These are phyloP conservation scores for Oncorhynchus keta DNA, from an alignment of 2,113 vertebrate genomes.

Conservation along the genomic window DNA sequence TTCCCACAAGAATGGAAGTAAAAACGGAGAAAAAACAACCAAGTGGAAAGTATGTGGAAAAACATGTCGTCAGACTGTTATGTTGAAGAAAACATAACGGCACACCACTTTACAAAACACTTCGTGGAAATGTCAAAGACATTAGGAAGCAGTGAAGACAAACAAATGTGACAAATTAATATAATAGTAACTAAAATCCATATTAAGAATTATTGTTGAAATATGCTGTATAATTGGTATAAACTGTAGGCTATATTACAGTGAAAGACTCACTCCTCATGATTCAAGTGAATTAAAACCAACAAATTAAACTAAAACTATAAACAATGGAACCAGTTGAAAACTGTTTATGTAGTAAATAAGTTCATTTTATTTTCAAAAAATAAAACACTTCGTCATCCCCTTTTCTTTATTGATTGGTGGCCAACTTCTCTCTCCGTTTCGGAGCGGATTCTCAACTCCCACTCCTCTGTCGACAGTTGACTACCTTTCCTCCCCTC, in stretches of 20 bases:
- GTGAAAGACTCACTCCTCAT: too few relatives aligned
- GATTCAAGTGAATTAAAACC: too few relatives aligned
- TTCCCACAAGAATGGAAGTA: background rate
- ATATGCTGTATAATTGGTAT: too few relatives aligned
- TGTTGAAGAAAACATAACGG: background rate
- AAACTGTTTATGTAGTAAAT: background rate
- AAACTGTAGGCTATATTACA: too few relatives aligned
- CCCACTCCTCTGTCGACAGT: constrained; percentile 61
- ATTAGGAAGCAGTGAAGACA: too few relatives aligned
- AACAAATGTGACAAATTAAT: background rate
- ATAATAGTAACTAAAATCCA: background rate
- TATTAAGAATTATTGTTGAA: too few relatives aligned
- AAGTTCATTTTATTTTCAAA: background rate
- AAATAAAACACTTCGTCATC: background rate
- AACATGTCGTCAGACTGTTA: background rate
- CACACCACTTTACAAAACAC: background rate
- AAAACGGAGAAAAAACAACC: background rate
- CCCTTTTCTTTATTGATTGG: background rate
- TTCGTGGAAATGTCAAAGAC: background rate
- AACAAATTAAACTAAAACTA: too few relatives aligned
- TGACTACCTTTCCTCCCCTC: constrained; percentile 55
- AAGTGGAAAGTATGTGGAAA: background rate
- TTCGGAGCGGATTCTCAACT: constrained; percentile 58
- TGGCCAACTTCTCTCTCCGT: constrained; percentile 25
- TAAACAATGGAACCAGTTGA: too few relatives aligned